Evolutionary conservation across 2,888 invertebrate genomes (phyloP).

Genomic region (Cosmia trapezina): DNA sequence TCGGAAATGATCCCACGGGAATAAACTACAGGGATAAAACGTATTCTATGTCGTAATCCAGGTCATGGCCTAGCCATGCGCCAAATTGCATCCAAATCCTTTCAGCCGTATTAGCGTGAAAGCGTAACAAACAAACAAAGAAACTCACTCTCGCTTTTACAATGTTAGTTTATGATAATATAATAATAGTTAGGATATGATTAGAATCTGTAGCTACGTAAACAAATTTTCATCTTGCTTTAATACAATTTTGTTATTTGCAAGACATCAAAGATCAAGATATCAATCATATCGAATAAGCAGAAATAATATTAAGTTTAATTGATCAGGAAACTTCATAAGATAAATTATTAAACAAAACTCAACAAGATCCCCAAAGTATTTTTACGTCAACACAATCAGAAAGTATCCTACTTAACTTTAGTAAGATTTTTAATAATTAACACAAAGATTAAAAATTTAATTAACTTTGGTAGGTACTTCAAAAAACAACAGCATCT

Average conservation of each 20-base stretch:
- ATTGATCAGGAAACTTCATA: constrained; percentile 13
- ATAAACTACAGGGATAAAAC: too few relatives aligned
- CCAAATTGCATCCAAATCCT: too few relatives aligned
- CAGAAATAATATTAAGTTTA: constrained; percentile 20
- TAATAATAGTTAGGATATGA: too few relatives aligned
- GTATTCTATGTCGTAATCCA: too few relatives aligned
- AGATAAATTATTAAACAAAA: constrained; percentile 23
- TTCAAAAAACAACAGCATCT: background rate
- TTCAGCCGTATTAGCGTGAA: too few relatives aligned
- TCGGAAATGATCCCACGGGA: too few relatives aligned
- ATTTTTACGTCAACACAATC: constrained; percentile 18
- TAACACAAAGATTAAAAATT: background rate
- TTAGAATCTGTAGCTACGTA: background rate
- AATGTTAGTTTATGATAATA: too few relatives aligned
- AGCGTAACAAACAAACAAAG: too few relatives aligned
- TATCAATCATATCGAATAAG: constrained; percentile 20
- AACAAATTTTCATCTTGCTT: background rate
- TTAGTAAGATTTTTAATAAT: constrained; percentile 2
- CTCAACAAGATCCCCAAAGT: constrained; percentile 7
- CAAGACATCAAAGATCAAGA: constrained; percentile 24
- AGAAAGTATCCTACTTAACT: constrained; percentile 6
- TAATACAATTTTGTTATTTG: background rate
- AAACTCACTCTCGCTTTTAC: too few relatives aligned
- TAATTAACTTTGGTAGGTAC: too few relatives aligned
- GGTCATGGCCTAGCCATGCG: too few relatives aligned